phyloP scores from a whole-genome alignment of 2,888 invertebrate genomes.

The Chloroclystis v-ata region DNA sequence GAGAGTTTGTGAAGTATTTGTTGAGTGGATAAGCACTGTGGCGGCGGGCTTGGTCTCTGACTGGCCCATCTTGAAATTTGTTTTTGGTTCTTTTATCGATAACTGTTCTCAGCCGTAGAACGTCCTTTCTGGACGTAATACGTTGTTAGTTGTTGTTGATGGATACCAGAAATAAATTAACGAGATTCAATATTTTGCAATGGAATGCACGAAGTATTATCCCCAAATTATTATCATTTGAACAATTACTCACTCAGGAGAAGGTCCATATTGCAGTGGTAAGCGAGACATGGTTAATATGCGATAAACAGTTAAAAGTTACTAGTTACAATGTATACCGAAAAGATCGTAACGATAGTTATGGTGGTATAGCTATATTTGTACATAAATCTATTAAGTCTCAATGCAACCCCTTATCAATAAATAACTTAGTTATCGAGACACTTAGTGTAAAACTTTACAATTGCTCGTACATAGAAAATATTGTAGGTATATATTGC shows the following conservation, averaged over 20 bases:
- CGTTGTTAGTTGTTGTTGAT: not conserved
- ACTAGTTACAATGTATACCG: not conserved
- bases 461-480: not conserved
- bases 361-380: not conserved
- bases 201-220: conserved; percentile 13
- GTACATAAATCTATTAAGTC: not conserved
- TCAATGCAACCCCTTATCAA: not conserved
- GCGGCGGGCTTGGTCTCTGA: not conserved
- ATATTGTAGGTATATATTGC: not conserved
- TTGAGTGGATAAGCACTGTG: not conserved
- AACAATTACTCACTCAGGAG: not conserved
- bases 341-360: not conserved
- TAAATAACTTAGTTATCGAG: not conserved
- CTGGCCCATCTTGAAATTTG: conserved; percentile 1
- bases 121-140: not conserved
- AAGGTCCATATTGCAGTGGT: conserved; percentile 4
- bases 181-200: conserved; percentile 1
- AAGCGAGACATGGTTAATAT: conserved; percentile 6
- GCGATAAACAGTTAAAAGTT: not conserved
- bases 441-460: not conserved
- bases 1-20: not conserved
- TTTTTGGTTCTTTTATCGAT: not conserved
- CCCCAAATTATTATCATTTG: conserved; percentile 1
- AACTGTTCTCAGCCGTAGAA: not conserved
- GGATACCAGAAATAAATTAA: not conserved